Base-by-base conservation (phyloP, 2,113 vertebrate species). In the Marcusenius ussheri region DNA sequence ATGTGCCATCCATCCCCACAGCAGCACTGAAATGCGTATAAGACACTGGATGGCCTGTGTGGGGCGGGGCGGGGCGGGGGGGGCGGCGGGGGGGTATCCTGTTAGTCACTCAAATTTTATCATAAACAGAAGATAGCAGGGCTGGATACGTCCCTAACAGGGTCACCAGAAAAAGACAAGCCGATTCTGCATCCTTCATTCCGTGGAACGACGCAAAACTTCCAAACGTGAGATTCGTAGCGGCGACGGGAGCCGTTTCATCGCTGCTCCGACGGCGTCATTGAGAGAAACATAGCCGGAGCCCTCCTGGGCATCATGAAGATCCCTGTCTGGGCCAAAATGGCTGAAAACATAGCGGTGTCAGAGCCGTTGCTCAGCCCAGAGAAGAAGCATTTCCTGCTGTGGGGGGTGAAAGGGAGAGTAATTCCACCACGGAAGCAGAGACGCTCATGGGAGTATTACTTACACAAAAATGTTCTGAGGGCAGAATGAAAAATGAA, bases 261-360 rank as follows among this genome's bases (percentile, higher is more conserved):
- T 77, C 13, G 15, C 35, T 77, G 74, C 15, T 6, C 31, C 10
- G 70, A 77, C 39, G 70, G 27, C 13, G 27, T 35, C 10, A 70
- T 13, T 74, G 3, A 35, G 66, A 24, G 47, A 80, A 11, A 51
- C 53, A 47, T 51, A 47, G 39, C 53, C 83, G 50, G 39, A 86
- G 62, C 46, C 89, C 87, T 87, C 13, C 49, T 51, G 80, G 56
- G 80, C n/a, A 24, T 53, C 45, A 17, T 62, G 53, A 58, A 24
- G 51, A 90, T 90, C 31, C n/a, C 74, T 1, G 46, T 70, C 66
- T 83, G 45, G 83, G 45, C 24, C 90, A 51, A 27, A 87, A 53
- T 47, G 89, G 27, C 88, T 91, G 89, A 89, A 53, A n/a, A 89
- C 83, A 66, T 42, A 47, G 51, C 27, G 35, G 90, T 89, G 88